Evolutionary conservation across 2,888 invertebrate species (phyloP), one percentile per base, ranked within the genome.

Genomic region (Sepioteuthis lessoniana): DNA sequence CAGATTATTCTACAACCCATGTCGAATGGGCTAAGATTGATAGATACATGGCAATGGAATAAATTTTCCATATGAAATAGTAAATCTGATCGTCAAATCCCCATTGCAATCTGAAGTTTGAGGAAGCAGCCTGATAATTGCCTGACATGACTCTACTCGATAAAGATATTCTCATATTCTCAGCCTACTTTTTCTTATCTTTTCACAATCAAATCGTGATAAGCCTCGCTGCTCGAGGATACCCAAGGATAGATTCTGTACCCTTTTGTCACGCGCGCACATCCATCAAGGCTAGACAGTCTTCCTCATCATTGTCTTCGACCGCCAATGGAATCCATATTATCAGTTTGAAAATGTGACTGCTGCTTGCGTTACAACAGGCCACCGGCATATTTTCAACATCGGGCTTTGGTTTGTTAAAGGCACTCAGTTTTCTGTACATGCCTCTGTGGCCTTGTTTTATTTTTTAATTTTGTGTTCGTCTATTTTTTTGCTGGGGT

Each of bases 211-310:
- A 35, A 76, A 76, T 76, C 35, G 76, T 76, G 76, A n/a, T 76
- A n/a, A 76, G 16, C n/a, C n/a, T 76, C 76, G 16, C 76, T 76
- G 76, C 76, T 76, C 0, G n/a, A n/a, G 76, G n/a, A 76, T 35
- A 76, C 76, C 13, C n/a, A 1, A n/a, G 13, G 10, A n/a, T 76
- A n/a, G 13, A 76, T n/a, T 76, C n/a, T 76, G 4, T n/a, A 35
- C 16, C 76, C n/a, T 76, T 76, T 76, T n/a, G 35, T n/a, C 76
- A 76, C 35, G 76, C 76, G n/a, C n/a, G 35, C 16, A 13, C 76
- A 76, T 76, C 76, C n/a, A 76, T 76, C n/a, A n/a, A 76, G 76
- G 76, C 76, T 76, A 76, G 76, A 76, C n/a, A 76, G n/a, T 76
- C 76, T 76, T 76, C 76, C n/a, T 76, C 19, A 10, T 76, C 35